phyloP scores from a whole-genome alignment of 2,888 invertebrate genomes.

The Gymnocheta viridis region DNA sequence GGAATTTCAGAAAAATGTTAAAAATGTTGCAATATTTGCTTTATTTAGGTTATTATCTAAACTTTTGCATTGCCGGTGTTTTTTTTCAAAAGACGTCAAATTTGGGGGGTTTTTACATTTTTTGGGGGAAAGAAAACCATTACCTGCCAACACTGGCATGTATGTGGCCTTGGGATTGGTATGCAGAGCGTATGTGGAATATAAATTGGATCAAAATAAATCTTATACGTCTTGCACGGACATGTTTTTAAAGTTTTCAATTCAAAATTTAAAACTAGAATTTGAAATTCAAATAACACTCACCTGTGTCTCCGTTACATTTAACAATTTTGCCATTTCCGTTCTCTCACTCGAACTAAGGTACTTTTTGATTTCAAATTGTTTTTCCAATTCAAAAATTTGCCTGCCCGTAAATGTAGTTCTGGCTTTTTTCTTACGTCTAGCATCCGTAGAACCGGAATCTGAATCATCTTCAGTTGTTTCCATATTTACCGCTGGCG shows the following conservation, averaged over 20 bases:
- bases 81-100: too few species aligned
- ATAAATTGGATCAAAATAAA: too few species aligned
- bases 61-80: too few species aligned
- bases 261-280: too few species aligned
- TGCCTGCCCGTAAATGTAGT: conserved; percentile 97
- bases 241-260: neutral
- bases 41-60: too few species aligned
- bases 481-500: conserved; percentile 74
- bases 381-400: conserved; percentile 97
- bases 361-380: conserved; percentile 98
- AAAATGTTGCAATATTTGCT: too few species aligned
- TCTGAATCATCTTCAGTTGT: conserved; percentile 83
- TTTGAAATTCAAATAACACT: conserved; percentile 74
- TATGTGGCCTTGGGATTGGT: too few species aligned
- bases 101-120: too few species aligned
- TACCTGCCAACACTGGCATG: too few species aligned
- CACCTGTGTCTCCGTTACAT: conserved; percentile 98
- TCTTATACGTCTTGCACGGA: neutral
- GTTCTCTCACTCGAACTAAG: conserved; percentile 96
- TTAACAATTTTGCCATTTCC: conserved; percentile 96
- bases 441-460: conserved; percentile 83
- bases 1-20: too few species aligned
- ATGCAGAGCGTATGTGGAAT: too few species aligned
- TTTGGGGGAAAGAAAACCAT: too few species aligned
- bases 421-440: conserved; percentile 92